These are phyloP conservation scores for Euplagia quadripunctaria DNA, from an alignment of 2,888 invertebrate genomes.

Conservation along the genomic window DNA sequence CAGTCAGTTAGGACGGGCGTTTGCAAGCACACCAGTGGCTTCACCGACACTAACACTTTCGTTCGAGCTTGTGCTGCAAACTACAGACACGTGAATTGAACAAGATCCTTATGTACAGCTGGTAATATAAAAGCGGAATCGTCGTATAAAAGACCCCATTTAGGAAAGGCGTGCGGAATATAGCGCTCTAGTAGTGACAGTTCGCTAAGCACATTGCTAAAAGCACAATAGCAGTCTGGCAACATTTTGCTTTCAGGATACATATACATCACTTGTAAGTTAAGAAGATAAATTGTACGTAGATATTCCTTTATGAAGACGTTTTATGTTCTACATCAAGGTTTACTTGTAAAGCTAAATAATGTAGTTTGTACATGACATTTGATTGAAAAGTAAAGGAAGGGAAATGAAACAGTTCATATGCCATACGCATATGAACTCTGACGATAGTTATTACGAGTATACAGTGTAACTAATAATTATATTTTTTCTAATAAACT, in stretches of 20 bases:
- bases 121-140: slow-evolving; percentile 44
- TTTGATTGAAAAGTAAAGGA: not conserved
- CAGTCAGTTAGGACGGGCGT: slow-evolving; percentile 26
- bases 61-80: slow-evolving; percentile 43
- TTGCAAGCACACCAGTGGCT: slow-evolving; percentile 32
- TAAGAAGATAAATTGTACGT: slow-evolving; percentile 44
- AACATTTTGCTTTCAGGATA: slow-evolving; percentile 36
- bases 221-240: slow-evolving; percentile 35
- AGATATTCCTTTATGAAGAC: slow-evolving; percentile 22
- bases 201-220: slow-evolving; percentile 41
- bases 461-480: not conserved
- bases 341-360: not conserved
- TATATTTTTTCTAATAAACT: not conserved
- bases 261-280: slow-evolving; percentile 19
- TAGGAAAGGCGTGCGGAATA: slow-evolving; percentile 32
- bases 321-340: slow-evolving; percentile 14
- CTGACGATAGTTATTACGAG: not conserved
- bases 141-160: slow-evolving; percentile 43
- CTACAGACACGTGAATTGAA: slow-evolving; percentile 53
- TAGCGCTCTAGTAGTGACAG: slow-evolving; percentile 41
- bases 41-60: slow-evolving; percentile 45
- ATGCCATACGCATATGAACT: not conserved
- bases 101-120: slow-evolving; percentile 45
- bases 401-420: not conserved
- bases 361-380: not conserved